A percentile compares a stretch with the other conserved stretches of the same genome.
Evolutionary conservation across 2,113 vertebrate genomes (phyloP).

Genomic region (Pristiophorus japonicus): DNA sequence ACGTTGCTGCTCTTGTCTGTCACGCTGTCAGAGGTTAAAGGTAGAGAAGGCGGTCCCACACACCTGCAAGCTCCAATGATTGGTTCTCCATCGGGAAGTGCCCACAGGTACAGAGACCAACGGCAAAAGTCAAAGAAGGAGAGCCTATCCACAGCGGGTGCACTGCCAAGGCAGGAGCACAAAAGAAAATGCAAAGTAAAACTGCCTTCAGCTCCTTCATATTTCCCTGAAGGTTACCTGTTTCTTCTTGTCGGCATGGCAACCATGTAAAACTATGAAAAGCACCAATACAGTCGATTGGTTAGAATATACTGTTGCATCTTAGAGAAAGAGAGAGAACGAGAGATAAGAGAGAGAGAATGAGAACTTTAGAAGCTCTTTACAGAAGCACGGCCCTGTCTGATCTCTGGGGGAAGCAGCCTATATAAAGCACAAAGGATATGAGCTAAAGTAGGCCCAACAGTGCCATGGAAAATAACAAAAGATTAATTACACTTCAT

Average conservation of each 20-base stretch:
- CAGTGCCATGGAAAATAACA: neutral
- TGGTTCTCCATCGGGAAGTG: neutral
- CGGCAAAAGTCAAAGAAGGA: neutral
- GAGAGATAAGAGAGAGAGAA: neutral
- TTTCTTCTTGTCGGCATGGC: neutral
- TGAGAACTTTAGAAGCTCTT: neutral
- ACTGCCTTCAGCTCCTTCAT: neutral
- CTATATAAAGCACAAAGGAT: conserved; percentile 10
- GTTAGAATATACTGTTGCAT: neutral
- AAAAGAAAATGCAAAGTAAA: neutral
- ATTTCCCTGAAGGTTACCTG: neutral
- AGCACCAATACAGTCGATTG: neutral
- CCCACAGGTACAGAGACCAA: too few relatives aligned
- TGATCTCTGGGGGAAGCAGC: neutral
- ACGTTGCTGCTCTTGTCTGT: neutral
- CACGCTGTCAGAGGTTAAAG: neutral
- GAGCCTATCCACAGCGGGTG: too few relatives aligned
- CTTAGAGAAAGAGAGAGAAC: neutral
- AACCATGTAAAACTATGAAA: neutral
- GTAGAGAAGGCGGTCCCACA: neutral
- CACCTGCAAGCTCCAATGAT: neutral
- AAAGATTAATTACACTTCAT: conserved; percentile 17
- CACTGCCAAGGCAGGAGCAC: neutral
- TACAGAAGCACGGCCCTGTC: neutral
- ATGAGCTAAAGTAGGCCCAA: conserved; percentile 6